Percentiles rank a stretch among this genome's conserved stretches.
Evolutionary conservation across 2,888 invertebrate genomes (phyloP).

Genomic region (Helicoverpa assulta): DNA sequence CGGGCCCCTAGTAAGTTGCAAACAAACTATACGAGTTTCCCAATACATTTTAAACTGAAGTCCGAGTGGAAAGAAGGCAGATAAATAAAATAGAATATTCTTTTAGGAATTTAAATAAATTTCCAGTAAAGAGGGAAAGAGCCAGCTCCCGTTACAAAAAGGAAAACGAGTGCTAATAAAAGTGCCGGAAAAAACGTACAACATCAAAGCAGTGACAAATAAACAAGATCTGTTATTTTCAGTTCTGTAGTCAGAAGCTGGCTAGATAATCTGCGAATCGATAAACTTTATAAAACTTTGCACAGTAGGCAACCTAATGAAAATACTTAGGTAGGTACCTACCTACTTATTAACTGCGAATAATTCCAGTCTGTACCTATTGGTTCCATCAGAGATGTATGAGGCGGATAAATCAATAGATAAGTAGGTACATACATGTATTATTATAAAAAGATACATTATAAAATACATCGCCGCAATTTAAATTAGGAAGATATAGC

Average conservation of each 20-base stretch:
- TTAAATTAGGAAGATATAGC: not conserved
- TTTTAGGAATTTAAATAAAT: conserved; percentile 88
- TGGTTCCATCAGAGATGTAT: no score
- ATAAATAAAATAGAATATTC: conserved; percentile 76
- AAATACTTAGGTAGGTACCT: not conserved
- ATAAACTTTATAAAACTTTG: no score
- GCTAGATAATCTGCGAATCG: no score
- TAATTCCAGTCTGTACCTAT: no score
- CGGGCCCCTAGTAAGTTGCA: conserved; percentile 30
- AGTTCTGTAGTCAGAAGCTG: conserved; percentile 60
- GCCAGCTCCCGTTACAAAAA: conserved; percentile 83
- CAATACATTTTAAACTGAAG: conserved; percentile 76
- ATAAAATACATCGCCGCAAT: no score
- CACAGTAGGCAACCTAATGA: not conserved
- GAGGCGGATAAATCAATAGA: no score
- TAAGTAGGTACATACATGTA: no score
- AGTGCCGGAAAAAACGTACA: conserved; percentile 78
- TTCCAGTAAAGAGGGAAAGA: conserved; percentile 77
- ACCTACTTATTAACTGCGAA: no score
- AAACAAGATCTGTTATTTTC: conserved; percentile 66
- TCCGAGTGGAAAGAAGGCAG: conserved; percentile 71
- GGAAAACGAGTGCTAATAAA: conserved; percentile 85
- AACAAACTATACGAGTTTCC: conserved; percentile 78
- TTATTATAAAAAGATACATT: no score
- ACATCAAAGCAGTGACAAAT: conserved; percentile 82